Percentiles rank a stretch among this genome's conserved stretches.
phyloP scores from a whole-genome alignment of 1,140 invertebrate genomes.

The Mya arenaria region DNA sequence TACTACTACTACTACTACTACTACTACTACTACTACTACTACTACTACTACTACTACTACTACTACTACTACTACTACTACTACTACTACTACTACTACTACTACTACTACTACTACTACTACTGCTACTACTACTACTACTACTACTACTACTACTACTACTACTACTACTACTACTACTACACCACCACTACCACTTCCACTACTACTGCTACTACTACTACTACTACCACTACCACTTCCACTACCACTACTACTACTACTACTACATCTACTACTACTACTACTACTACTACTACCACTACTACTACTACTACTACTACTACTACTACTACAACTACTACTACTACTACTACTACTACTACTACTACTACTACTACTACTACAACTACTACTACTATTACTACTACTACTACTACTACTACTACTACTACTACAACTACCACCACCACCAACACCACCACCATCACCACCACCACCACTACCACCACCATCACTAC shows the following conservation, averaged over 20 bases:
- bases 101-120: conserved; percentile 10
- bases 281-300: conserved; percentile 19
- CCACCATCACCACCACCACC: neutral
- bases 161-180: conserved; percentile 9
- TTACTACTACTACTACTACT: neutral
- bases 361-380: conserved; percentile 5
- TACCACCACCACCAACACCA: neutral
- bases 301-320: conserved; percentile 22
- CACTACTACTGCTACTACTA: conserved; percentile 2
- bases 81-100: conserved; percentile 9
- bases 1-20: conserved; percentile 27
- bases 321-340: conserved; percentile 7
- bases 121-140: conserved; percentile 16
- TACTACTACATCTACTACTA: conserved; percentile 1
- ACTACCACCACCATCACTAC: conserved; percentile 6
- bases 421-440: neutral
- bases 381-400: conserved; percentile 19
- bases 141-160: conserved; percentile 18
- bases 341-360: conserved; percentile 22
- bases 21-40: conserved; percentile 4
- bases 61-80: conserved; percentile 20
- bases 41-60: neutral
- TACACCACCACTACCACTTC: too few species aligned
- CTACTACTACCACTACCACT: conserved; percentile 11
- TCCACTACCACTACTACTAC: neutral